Conservation (phyloP, 2,113 vertebrate species). For the Channa maculata region DNA sequence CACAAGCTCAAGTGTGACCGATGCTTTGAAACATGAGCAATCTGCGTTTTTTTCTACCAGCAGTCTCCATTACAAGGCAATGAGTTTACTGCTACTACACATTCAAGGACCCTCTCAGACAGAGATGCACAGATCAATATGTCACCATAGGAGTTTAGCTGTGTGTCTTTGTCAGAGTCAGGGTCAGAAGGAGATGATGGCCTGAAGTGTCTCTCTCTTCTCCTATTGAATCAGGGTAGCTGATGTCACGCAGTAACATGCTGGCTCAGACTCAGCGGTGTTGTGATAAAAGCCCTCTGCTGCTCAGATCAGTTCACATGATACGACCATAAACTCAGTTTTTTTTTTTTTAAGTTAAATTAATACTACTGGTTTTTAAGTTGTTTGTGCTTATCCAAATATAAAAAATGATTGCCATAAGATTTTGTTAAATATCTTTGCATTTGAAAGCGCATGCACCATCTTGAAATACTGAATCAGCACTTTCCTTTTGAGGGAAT, state of each 20-base stretch:
- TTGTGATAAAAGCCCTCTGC: constrained; percentile 39
- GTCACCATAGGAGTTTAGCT: constrained; percentile 37
- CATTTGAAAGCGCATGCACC: neutral
- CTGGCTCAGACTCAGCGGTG: constrained; percentile 19
- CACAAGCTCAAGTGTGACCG: constrained; percentile 19
- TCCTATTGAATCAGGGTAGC: constrained; percentile 49
- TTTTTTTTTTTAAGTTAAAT: no score
- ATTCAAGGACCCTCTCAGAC: constrained; percentile 52
- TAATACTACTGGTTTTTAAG: neutral
- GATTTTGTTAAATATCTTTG: neutral
- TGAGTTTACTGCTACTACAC: constrained; percentile 26
- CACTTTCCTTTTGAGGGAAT: constrained; percentile 6
- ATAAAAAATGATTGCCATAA: neutral
- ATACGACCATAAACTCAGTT: no score
- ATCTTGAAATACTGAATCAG: constrained; percentile 5
- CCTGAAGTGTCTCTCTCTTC: constrained; percentile 31
- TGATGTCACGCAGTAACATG: constrained; percentile 23
- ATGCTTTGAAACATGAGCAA: constrained; percentile 34
- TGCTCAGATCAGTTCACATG: neutral
- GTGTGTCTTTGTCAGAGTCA: constrained; percentile 33
- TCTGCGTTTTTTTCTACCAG: constrained; percentile 6
- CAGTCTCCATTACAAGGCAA: constrained; percentile 18
- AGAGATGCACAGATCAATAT: constrained; percentile 45
- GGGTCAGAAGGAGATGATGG: constrained; percentile 39
- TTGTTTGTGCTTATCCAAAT: neutral